Base-by-base conservation (phyloP, 1,140 invertebrate species). In the Mizuhopecten yessoensis region DNA sequence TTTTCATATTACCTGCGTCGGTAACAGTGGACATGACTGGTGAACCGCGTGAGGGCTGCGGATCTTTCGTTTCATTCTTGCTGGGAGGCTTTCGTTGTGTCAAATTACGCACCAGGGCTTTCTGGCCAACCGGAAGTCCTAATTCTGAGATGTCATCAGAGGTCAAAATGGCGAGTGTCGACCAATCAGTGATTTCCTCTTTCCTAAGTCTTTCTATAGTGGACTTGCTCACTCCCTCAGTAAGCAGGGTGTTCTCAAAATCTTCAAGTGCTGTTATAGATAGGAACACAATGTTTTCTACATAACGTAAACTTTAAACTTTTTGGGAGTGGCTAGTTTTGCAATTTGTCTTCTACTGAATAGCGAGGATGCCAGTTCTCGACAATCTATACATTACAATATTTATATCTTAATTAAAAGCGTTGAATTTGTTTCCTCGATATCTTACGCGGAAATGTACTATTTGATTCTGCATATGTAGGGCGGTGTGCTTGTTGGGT, bases 141-240 rank as follows among this genome's bases (percentile, higher is more conserved):
- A 75, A n/a, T 75, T 75, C 57, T 23, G 57, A 75, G 15, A 75
- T n/a, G n/a, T 75, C 57, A n/a, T 75, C 57, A n/a, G 57, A 29
- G 57, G 57, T 75, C 23, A 75, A 11, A 75, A 75, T 75, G 15
- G 57, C 3, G 0, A 75, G 57, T 75, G 57, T 75, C 1, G 23
- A n/a, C 57, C 57, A 75, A 29, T 75, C 57, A 9, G 57, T 75
- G 11, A 75, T 75, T 5, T 23, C 57, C n/a, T 75, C 57, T 75
- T 75, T 75, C 23, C n/a, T 0, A 7, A 75, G 17, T 29, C 23
- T 75, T n/a, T 75, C 57, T 75, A 75, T 5, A n/a, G 57, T 75
- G 0, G 57, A 75, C 11, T 75, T 2, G n/a, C n/a, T 75, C 23
- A 75, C 57, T n/a, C 57, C 57, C 29, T 75, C 57, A 7, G n/a